Base-by-base conservation (phyloP, 2,113 vertebrate genomes). In the Pleuronectes platessa region DNA sequence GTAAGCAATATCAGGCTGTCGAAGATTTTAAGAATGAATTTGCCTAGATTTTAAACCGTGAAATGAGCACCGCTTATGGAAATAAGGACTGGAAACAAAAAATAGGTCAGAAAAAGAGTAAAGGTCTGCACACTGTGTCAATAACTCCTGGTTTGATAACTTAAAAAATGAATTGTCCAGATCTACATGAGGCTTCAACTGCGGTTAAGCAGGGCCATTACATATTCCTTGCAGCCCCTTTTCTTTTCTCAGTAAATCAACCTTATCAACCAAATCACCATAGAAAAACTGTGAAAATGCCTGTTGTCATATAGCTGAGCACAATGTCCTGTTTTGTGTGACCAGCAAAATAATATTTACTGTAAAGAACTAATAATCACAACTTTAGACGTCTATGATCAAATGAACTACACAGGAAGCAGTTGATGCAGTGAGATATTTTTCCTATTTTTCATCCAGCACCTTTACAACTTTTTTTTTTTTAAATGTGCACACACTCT, bases 91-190 rank as follows among this genome's bases (percentile, higher is more conserved):
- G 65, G 37, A 65, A 63, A 21, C 37, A 51, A 64, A 31, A 65
- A 67, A 13, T 6, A 24, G 49, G 3, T 18, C 2, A 4, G 23
- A 4, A 13, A 55, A 59, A 14, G 18, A 11, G 75, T n/a, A 35
- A 71, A 26, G 54, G 64, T 58, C 65, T 86, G 61, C 56, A 67
- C 63, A 54, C 35, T 49, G 9, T 27, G 71, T 66, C 69, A 66
- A 17, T 35, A 26, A 47, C 12, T 11, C n/a, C 20, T 5, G 14
- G 13, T 26, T 45, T 0, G 58, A 42, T 56, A 54, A 15, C 51
- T 23, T 66, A 17, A 42, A 35, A 26, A 13, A 23, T 9, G 14
- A 21, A 40, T 8, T 10, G 0, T 15, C 20, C 2, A 23, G n/a
- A 61, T 7, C 20, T 53, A 53, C 15, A 14, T 14, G 0, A 13